Base-by-base conservation (phyloP, 92 coral and sea anemone species). In the Meandrina meandrites region DNA sequence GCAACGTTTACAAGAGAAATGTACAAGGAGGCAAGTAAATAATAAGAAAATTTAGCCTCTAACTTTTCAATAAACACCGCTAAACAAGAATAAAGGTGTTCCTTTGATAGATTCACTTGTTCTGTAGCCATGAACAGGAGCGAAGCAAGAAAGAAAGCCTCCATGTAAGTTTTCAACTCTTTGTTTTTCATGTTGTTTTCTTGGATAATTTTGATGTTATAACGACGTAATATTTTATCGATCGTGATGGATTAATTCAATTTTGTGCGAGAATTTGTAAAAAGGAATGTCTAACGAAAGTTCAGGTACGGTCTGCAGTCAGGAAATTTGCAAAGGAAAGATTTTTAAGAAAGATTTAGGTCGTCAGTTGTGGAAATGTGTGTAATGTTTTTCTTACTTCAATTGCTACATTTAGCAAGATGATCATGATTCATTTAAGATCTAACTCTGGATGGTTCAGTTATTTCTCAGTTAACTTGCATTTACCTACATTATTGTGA, bases 1-100 rank as follows among this genome's bases (percentile, higher is more conserved):
- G 96, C 96, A 93, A 93, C 96, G 96, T 91, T 93, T 91, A 87
- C 90, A 28, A 36, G 24, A 45, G 74, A 22, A n/a, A 68, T 70
- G 75, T 69, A 76, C 83, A 81, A 73, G 77, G n/a, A 6, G n/a
- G 76, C 76, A 7, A 35, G 32, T 72, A 72, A 72, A 72, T 73
- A 73, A 6, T 21, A 36, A 15, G 47, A 73, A 19, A 14, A 40
- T 5, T 35, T 73, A 21, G 48, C 86, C 27, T 70, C 45, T 42
- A 31, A 47, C 79, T 74, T 50, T 68, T 14, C 28, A 56, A 2
- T 53, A 40, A 40, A 74, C 45, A 66, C 58, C 13, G 11, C 31
- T 11, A 64, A 83, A 67, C 50, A 83, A 69, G 45, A 73, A 27
- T 58, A 3, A 54, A 56, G 13, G 56, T 35, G 72, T 34, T 32